phyloP scores from a whole-genome alignment of 2,113 vertebrate species.

The Monopterus albus region DNA sequence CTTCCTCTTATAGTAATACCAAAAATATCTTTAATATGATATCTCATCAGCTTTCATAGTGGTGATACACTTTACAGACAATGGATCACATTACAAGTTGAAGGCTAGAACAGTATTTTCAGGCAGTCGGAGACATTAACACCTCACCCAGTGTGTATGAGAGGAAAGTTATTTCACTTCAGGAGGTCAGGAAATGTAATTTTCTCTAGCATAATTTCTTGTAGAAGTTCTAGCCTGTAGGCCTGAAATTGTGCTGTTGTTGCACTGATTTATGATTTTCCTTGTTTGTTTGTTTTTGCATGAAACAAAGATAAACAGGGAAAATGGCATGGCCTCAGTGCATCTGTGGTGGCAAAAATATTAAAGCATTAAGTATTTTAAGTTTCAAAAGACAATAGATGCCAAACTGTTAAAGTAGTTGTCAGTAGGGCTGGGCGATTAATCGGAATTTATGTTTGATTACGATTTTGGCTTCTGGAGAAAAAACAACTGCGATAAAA shows the following conservation, averaged over 20 bases:
- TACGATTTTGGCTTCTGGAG: no score
- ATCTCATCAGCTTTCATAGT: constrained; percentile 39
- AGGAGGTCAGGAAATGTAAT: constrained; percentile 36
- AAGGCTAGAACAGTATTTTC: constrained; percentile 20
- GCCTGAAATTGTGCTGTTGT: neutral
- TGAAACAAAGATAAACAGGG: neutral
- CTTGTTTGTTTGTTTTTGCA: constrained; percentile 14
- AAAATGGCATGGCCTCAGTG: neutral
- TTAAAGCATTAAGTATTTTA: constrained; percentile 8
- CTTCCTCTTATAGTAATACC: constrained; percentile 12
- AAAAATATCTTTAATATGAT: constrained; percentile 9
- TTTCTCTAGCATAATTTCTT: constrained; percentile 43
- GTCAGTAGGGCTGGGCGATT: no score
- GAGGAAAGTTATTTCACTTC: constrained; percentile 24
- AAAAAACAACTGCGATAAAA: no score
- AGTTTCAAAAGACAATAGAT: constrained; percentile 9
- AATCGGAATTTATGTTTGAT: no score
- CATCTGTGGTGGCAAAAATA: neutral
- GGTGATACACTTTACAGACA: constrained; percentile 35
- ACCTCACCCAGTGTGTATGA: neutral
- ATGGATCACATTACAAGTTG: constrained; percentile 41
- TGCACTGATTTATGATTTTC: neutral
- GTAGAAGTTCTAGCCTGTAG: constrained; percentile 10
- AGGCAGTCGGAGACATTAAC: constrained; percentile 29
- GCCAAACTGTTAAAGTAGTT: constrained; percentile 1